These are phyloP conservation scores for Silurus meridionalis DNA, from an alignment of 2,113 vertebrate genomes.

Conservation along the genomic window DNA sequence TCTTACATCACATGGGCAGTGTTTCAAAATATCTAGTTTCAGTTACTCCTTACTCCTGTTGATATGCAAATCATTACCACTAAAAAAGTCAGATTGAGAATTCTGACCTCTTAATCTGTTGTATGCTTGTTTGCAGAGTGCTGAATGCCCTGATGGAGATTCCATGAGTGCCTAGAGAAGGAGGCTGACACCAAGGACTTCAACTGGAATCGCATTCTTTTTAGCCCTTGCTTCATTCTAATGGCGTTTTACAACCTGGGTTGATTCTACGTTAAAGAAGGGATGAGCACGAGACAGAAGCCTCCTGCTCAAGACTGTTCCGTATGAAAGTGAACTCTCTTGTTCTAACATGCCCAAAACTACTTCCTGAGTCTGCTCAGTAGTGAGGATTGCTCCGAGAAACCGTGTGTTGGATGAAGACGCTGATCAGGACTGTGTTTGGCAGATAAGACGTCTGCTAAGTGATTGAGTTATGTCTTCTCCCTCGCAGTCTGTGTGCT, in stretches of 20 bases:
- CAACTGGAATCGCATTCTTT: neutral
- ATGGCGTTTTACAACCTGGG: neutral
- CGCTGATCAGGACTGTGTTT: neutral
- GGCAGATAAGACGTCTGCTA: constrained; percentile 4
- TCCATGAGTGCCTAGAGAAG: neutral
- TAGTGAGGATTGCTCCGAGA: neutral
- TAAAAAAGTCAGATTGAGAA: neutral
- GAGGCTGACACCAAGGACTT: neutral
- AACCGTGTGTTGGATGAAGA: constrained; percentile 1
- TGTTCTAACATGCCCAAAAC: constrained; percentile 34
- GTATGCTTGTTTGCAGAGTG: constrained; percentile 24
- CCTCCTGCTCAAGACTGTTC: constrained; percentile 33
- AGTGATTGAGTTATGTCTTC: constrained; percentile 35
- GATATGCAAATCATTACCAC: neutral
- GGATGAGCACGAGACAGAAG: constrained; percentile 1
- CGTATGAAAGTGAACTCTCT: constrained; percentile 7
- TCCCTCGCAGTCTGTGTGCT: constrained; percentile 4
- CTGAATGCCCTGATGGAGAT: neutral
- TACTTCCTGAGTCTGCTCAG: constrained; percentile 12
- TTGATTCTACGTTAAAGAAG: neutral
- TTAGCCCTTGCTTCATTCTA: neutral
- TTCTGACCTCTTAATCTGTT: neutral
- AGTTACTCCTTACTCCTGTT: neutral
- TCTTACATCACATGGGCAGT: neutral
- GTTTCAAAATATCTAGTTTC: neutral